A percentile compares a stretch with the other conserved stretches of the same genome.
These are phyloP conservation scores for Silvanus unidentatus DNA, from an alignment of 2,888 invertebrate species.

Conservation along the genomic window DNA sequence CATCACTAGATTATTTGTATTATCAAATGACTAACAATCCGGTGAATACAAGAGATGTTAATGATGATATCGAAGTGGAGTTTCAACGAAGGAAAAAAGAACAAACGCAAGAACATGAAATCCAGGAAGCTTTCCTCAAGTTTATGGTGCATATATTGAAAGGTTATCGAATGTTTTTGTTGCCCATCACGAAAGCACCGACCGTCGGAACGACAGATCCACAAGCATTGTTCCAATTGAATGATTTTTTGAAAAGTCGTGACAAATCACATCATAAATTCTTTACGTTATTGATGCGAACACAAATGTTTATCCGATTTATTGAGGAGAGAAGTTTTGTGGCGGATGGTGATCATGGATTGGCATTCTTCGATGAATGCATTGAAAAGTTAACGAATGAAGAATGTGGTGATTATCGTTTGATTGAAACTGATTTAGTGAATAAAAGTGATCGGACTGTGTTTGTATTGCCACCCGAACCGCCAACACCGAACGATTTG, in stretches of 20 bases:
- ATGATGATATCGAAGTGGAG: conserved; percentile 63
- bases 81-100: conserved; percentile 76
- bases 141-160: conserved; percentile 91
- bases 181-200: conserved; percentile 91
- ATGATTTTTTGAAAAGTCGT: conserved; percentile 79
- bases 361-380: conserved; percentile 97
- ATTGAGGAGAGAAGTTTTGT: conserved; percentile 98
- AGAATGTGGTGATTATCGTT: conserved; percentile 54
- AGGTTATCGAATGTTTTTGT: conserved; percentile 80
- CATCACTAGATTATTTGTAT: conserved; percentile 72
- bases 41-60: conserved; percentile 18
- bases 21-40: conserved; percentile 51
- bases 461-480: conserved; percentile 91
- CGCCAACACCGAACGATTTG: conserved; percentile 42
- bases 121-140: conserved; percentile 94
- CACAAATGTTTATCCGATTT: conserved; percentile 94
- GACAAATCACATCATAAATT: conserved; percentile 88
- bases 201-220: conserved; percentile 93
- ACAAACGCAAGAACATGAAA: conserved; percentile 84
- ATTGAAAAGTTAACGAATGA: conserved; percentile 66
- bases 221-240: conserved; percentile 88
- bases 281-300: conserved; percentile 81
- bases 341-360: conserved; percentile 92
- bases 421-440: conserved; percentile 77
- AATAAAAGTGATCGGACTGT: conserved; percentile 86